A percentile compares a stretch with the other conserved stretches of the same genome.
These are phyloP conservation scores for Pyrrhosoma nymphula DNA, from an alignment of 2,888 invertebrate genomes.

Conservation along the genomic window DNA sequence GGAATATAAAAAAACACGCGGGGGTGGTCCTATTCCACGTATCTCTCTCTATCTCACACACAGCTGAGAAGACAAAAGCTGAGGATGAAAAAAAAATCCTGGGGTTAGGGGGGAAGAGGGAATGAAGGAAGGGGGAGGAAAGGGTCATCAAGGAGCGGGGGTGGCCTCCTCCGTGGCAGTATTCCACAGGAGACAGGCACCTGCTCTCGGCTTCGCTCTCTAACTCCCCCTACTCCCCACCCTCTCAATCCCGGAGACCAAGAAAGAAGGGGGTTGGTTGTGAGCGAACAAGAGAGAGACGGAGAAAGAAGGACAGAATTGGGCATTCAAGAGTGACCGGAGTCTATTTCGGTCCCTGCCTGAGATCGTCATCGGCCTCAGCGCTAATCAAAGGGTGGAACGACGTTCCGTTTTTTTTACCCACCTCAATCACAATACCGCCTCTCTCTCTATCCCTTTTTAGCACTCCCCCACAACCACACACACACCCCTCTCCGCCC, in stretches of 20 bases:
- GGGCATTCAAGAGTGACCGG: conserved; percentile 57
- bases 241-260: background rate
- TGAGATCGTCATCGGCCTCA: conserved; percentile 43
- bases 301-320: conserved; percentile 53
- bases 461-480: background rate
- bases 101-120: background rate
- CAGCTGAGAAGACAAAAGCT: background rate
- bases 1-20: too few relatives aligned
- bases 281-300: background rate
- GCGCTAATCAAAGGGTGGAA: conserved; percentile 45
- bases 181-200: conserved; percentile 1
- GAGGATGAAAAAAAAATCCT: background rate
- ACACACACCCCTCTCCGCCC: too few relatives aligned
- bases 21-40: background rate
- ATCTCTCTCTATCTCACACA: background rate
- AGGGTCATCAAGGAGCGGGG: background rate
- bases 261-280: background rate
- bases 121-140: background rate
- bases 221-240: background rate
- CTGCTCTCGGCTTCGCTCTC: conserved; percentile 20
- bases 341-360: conserved; percentile 47
- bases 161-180: background rate
- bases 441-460: background rate
- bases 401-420: conserved; percentile 9
- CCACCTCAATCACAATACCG: background rate